Percentiles rank a stretch among this genome's conserved stretches.
Conservation (phyloP, 2,888 invertebrate genomes). For the Ochropleura plecta region DNA sequence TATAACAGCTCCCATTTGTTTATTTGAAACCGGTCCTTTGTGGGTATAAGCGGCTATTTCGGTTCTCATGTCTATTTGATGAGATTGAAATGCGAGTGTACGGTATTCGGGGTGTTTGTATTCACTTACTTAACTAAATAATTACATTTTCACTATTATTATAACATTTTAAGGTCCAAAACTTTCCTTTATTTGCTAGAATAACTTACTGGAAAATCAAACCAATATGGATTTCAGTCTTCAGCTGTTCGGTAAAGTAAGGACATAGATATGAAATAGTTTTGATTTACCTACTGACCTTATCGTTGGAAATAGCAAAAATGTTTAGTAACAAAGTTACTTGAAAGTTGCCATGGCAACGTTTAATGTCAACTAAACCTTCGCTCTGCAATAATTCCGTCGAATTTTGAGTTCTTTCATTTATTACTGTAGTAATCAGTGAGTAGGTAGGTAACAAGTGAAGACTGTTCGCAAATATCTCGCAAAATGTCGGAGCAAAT, state of each 20-base stretch:
- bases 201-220: not conserved
- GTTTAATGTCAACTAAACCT: slow-evolving; percentile 59
- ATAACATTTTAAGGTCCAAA: not conserved
- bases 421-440: slow-evolving; percentile 16
- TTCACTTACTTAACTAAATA: not conserved
- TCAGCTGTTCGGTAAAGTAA: not conserved
- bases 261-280: slow-evolving; percentile 10
- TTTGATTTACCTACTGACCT: not conserved
- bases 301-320: slow-evolving; percentile 14
- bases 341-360: slow-evolving; percentile 70
- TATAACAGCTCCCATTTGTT: slow-evolving; percentile 11
- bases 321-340: slow-evolving; percentile 1
- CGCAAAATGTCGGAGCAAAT: slow-evolving; percentile 92
- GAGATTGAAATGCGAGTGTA: slow-evolving; percentile 25
- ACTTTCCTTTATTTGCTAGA: not conserved
- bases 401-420: slow-evolving; percentile 4
- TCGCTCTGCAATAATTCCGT: not conserved
- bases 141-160: not conserved
- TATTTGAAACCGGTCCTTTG: slow-evolving; percentile 27
- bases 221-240: not conserved
- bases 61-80: slow-evolving; percentile 17
- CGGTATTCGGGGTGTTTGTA: slow-evolving; percentile 1
- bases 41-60: slow-evolving; percentile 16
- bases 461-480: slow-evolving; percentile 29
- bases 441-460: slow-evolving; percentile 17